Evolutionary conservation across 2,797 vertebrate species (phyloP), one percentile per base, ranked within the genome.

Genomic region (Poeciliopsis infans): DNA sequence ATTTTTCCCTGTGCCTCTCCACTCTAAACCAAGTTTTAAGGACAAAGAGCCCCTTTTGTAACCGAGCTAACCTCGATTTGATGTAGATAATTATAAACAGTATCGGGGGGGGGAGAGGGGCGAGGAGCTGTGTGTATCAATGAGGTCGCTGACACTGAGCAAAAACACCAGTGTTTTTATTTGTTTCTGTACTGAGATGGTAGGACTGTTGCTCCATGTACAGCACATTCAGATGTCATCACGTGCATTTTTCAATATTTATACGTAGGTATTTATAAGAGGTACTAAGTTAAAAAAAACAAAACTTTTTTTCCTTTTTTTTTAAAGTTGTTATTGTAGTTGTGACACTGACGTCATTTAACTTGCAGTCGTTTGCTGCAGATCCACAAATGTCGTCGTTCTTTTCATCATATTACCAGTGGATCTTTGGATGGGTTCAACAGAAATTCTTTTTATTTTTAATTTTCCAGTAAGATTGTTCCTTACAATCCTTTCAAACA

Each of bases 161-260:
- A 88, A 87, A 93, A 94, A 92, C 95, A 94, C 92, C 94, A 94
- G 88, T 93, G 90, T 89, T 83, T 74, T 86, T 76, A 69, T 79
- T 83, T 82, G 87, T 83, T 72, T 83, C 53, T 70, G 87, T 88
- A 91, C 86, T 86, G 89, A 91, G 85, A 91, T 93, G 90, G 88
- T 92, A 86, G 85, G 81, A 89, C 76, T 89, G 86, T 93, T 90
- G 92, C 96, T 95, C 94, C 83, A 90, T 93, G 91, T 93, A 94
- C 92, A 93, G 92, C 93, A 89, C 92, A 95, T 94, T 91, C 86
- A 94, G 94, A 96, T 95, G 87, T 95, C 94, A 89, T 88, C 88
- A 93, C 95, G 92, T 94, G 94, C 94, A 94, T 95, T 92, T 70
- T 93, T 94, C 96, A 96, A 97, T 97, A 96, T 97, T 97, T 97